Base-by-base conservation (phyloP, 35 echinoderm and acorn worm genomes). In the Anneissia japonica region DNA sequence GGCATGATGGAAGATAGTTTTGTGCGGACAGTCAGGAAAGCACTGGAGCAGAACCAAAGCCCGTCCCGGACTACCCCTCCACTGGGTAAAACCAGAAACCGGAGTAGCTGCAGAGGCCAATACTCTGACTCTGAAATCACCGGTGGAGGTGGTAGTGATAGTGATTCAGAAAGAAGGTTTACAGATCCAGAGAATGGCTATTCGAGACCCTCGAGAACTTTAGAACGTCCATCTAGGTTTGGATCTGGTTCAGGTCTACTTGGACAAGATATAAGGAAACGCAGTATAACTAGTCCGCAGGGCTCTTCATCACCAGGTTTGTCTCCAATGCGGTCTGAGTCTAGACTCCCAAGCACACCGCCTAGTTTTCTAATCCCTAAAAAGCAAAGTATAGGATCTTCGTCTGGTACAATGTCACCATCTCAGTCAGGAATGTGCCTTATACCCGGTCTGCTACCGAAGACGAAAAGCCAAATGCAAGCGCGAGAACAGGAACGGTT, bases 281-380 rank as follows among this genome's bases (percentile, higher is more conserved):
- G 19, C 16, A 45, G 40, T 45, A 45, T 45, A 45, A 45, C 40
- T 19, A 64, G 51, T 64, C 51, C 51, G 26, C 51, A 64, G 51
- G 26, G 51, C 21, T 64, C 21, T 39, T 31, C 79, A 11, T 34
- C 84, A 35, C 90, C 84, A 35, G 35, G 35, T 3, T 38, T 77
- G n/a, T 39, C 72, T 37, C 81, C 56, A 51, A 64, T 85, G 23
- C 87, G 90, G 31, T 85, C 90, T 7, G 56, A 64, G 30, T 81
- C 83, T 5, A 74, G 82, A 37, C 91, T 91, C 45, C 93, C 93
- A 12, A 91, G 43, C 55, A 85, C 93, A 35, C 93, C 93, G 5
- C 85, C 89, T 16, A 90, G 93, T 29, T 95, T 95, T 75, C 89
- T 95, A 16, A 56, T 95, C 55, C 85, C 93, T 77, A 95, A 95